Base-by-base conservation (phyloP, 1,140 invertebrate genomes). In the Fopius arisanus region DNA sequence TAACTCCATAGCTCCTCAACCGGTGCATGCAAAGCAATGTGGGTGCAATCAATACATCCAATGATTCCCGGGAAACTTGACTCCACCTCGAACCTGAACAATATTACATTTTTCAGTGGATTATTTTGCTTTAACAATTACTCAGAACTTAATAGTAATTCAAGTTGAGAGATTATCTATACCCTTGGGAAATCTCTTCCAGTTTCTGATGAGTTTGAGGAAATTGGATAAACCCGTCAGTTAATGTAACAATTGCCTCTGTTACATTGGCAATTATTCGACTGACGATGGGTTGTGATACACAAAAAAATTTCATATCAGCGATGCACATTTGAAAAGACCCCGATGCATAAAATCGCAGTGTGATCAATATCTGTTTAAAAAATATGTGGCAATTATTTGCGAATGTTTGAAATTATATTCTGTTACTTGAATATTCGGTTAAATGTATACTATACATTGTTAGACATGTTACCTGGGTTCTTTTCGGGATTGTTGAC, bases 241-340 rank as follows among this genome's bases (percentile, higher is more conserved):
- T 26, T 3, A 67, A 43, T 41, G 37, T 16, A 21, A 41, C 1
- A 3, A 67, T 67, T 37, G 33, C 37, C 5, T 6, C 40, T 10
- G 33, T 37, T n/a, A 67, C 66, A 3, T 37, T 33, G 14, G 31
- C 19, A 5, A 67, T 37, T 37, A 67, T 67, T 67, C 10, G 7
- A 67, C 66, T 67, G 7, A 67, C 33, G 10, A 19, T 67, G 19
- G 37, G 66, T 21, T 67, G 66, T 33, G 65, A 40, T 10, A 67
- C 16, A n/a, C 29, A 26, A 31, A 66, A 66, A 16, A 29, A 66
- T 26, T 16, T 26, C 16, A 29, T 66, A 12, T 66, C 63, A 26
- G 23, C 63, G 14, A 66, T 21, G 28, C 19, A 21, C 63, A 9
- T 28, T 31, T 66, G 63, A 28, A 66, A 66, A 31, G 19, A 66